Base-by-base conservation (phyloP, 2,797 vertebrate species). In the Gallirallus australis region DNA sequence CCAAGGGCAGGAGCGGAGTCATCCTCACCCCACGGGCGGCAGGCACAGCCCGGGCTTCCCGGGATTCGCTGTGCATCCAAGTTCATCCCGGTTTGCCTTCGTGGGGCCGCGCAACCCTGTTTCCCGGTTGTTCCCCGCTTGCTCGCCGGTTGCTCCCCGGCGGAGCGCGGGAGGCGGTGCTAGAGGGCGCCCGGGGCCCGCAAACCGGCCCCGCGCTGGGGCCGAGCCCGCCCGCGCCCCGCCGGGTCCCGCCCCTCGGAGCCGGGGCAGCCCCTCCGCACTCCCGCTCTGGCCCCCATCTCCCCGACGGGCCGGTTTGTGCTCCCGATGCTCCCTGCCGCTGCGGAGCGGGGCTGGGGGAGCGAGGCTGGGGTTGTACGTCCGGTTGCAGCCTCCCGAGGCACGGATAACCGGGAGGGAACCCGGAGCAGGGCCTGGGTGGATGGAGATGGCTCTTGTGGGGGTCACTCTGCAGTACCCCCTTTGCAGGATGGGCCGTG, bases 131-230 rank as follows among this genome's bases (percentile, higher is more conserved):
- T 27, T 7, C 3, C 5, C 27, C 47, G 27, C 5, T 1, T 19
- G 9, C 5, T 3, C 17, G 21, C 25, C 21, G 33, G 21, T 48
- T 52, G 4, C 27, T 9, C 2, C 5, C 23, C 47, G 27, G 33
- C 10, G 30, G 16, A 40, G 40, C 3, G 14, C 53, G 71, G 82
- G 53, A 17, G 53, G 42, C 35, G 47, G 80, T 88, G 83, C 93
- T 96, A 95, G 95, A 90, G 94, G 95, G 95, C 95, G 94, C 95
- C 89, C 28, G 60, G 85, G 59, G 1, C 42, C 18, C 42, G 42
- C 42, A 45, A 45, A 45, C 42, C 42, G 18, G 42, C 42, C 18
- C 42, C 42, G 42, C 42, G 42, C 42, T 45, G 42, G 52, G 75
- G 35, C 68, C 27, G n/a, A 82, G 42, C 48, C 12, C 37, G 39